Base-by-base conservation (phyloP, 2,113 vertebrate species). In the Coturnix japonica region DNA sequence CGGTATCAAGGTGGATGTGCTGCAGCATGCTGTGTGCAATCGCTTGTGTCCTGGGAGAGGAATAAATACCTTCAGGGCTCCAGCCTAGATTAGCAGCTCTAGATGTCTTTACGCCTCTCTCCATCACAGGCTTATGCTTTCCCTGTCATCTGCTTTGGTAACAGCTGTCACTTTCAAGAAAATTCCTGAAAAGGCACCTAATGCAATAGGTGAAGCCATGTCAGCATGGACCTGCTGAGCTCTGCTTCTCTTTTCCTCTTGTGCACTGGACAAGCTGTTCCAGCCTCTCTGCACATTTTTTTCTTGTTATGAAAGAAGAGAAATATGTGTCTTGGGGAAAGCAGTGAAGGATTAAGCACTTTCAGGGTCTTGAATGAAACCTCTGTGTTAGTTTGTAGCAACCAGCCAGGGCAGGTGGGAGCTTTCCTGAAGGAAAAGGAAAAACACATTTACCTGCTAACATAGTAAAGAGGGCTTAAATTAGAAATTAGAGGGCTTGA, bases 181-280 rank as follows among this genome's bases (percentile, higher is more conserved):
- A 93, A 81, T 87, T 94, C 84, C 74, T 88, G 49, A 69, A 81
- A 30, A 59, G 59, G 16, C 53, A 79, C 44, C 47, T 63, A 72
- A 57, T 21, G 64, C 83, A 93, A 79, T 81, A 79, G 81, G 2
- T 66, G 33, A 73, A 89, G 33, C 25, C 33, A 22, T 56, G 23
- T 20, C 70, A 87, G 51, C 31, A 47, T 73, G 33, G 51, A 80
- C 74, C 56, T 77, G 51, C 81, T 70, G 43, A 87, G 67, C 33
- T 89, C 78, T 82, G 66, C 37, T 69, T 92, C 78, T 92, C 31
- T 77, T 90, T 96, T 84, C 64, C 54, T 89, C n/a, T 87, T 69
- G 15, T 37, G 59, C 43, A 31, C 16, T 13, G 65, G 57, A 84
- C 20, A 20, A 70, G 46, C 70, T 53, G 65, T 44, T 81, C 66